A percentile compares a stretch with the other conserved stretches of the same genome.
Conservation (phyloP, 2,113 vertebrate species). For the Phoxinus phoxinus region DNA sequence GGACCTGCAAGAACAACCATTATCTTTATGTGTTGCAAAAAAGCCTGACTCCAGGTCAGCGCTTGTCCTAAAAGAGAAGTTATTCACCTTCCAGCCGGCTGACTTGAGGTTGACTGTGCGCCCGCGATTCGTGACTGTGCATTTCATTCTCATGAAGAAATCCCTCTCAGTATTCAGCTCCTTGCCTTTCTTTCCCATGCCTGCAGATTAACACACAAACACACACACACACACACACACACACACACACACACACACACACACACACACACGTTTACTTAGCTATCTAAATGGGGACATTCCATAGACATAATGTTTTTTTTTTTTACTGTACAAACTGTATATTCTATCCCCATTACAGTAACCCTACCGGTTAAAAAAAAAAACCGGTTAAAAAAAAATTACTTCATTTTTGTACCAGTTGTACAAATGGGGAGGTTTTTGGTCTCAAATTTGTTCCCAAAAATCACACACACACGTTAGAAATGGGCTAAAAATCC, state of each 20-base stretch:
- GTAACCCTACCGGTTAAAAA: not conserved
- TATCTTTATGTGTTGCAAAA: not conserved
- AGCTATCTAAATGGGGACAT: too few relatives aligned
- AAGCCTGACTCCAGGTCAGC: not conserved
- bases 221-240: too few relatives aligned
- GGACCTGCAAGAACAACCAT: conserved; percentile 78
- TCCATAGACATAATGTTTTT: too few relatives aligned
- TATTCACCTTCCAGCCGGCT: conserved; percentile 94
- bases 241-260: too few relatives aligned
- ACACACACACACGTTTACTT: not conserved
- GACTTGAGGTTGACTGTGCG: conserved; percentile 98
- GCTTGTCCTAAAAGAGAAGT: not conserved
- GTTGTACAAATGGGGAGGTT: too few relatives aligned
- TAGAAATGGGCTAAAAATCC: conserved; percentile 23
- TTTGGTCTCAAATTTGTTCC: too few relatives aligned
- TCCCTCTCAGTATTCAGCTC: conserved; percentile 89
- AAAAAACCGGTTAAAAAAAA: too few relatives aligned
- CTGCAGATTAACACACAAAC: conserved; percentile 51
- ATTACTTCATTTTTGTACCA: too few relatives aligned
- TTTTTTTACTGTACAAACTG: too few relatives aligned
- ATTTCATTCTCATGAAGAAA: conserved; percentile 99
- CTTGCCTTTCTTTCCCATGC: conserved; percentile 90
- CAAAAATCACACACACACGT: too few relatives aligned
- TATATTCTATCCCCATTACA: too few relatives aligned
- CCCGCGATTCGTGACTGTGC: conserved; percentile 96